phyloP scores from a whole-genome alignment of 2,113 vertebrate genomes.

The Collichthys lucidus region DNA sequence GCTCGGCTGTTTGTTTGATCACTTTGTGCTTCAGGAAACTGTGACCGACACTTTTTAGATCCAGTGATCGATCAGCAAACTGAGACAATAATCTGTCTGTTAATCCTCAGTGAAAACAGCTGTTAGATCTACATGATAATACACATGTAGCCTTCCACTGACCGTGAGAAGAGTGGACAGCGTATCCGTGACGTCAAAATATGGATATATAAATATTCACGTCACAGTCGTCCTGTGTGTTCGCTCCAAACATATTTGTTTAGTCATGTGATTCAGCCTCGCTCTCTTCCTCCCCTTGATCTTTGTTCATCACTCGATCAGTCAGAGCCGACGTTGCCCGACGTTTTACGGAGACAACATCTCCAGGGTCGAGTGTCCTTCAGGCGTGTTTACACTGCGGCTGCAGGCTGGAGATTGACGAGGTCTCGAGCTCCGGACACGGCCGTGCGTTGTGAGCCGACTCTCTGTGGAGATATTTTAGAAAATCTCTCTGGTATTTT shows the following conservation, averaged over 20 bases:
- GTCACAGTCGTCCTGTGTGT: too few species aligned
- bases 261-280: not conserved
- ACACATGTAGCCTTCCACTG: too few species aligned
- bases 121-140: not conserved
- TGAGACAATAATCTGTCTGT: not conserved
- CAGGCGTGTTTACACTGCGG: slow-evolving; percentile 10
- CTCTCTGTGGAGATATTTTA: slow-evolving; percentile 14
- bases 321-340: not conserved
- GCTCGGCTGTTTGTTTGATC: too few species aligned
- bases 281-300: not conserved
- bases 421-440: not conserved
- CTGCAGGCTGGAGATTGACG: not conserved
- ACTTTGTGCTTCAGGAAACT: too few species aligned
- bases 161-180: too few species aligned
- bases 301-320: not conserved
- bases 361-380: slow-evolving; percentile 41
- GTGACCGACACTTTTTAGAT: too few species aligned
- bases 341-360: slow-evolving; percentile 5
- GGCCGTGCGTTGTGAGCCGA: not conserved
- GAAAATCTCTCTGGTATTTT: slow-evolving; percentile 37
- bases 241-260: too few species aligned
- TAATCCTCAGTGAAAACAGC: not conserved
- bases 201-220: too few species aligned
- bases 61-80: too few species aligned
- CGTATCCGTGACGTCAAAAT: too few species aligned